Percentiles rank a stretch among this genome's conserved stretches.
Evolutionary conservation across 1,140 invertebrate species (phyloP).

Genomic region (Holotrichia oblita): DNA sequence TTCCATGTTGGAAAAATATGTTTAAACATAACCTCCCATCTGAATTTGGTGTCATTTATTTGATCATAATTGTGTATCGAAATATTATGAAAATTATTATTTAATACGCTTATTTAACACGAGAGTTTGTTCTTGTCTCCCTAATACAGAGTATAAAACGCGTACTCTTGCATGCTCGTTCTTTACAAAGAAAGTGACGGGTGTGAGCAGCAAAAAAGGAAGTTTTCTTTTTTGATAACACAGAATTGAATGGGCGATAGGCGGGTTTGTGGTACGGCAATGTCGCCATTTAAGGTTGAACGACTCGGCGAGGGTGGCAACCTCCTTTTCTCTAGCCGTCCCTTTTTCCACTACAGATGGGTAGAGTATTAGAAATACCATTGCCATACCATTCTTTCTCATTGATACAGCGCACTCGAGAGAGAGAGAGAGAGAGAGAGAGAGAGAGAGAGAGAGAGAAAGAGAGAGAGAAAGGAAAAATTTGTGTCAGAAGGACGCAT

Average conservation of each 20-base stretch:
- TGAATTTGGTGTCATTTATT: too few relatives aligned
- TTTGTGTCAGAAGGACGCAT: conserved; percentile 3
- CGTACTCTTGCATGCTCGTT: neutral
- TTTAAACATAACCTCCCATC: too few relatives aligned
- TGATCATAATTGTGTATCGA: too few relatives aligned
- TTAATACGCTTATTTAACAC: too few relatives aligned
- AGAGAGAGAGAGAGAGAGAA: too few relatives aligned
- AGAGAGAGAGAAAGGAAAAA: too few relatives aligned
- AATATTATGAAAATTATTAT: too few relatives aligned
- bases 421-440: too few relatives aligned
- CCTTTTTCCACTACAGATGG: neutral
- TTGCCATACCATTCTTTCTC: neutral
- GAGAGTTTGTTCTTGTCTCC: too few relatives aligned
- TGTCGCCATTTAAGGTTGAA: conserved; percentile 12
- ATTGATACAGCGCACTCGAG: neutral
- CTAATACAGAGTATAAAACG: neutral
- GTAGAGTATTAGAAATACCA: neutral
- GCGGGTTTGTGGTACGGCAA: conserved; percentile 12
- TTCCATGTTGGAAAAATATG: too few relatives aligned
- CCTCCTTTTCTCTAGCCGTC: neutral
- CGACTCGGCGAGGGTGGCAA: conserved; percentile 7
- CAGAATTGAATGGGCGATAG: conserved; percentile 15
- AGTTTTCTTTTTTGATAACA: conserved; percentile 13
- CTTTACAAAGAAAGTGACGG: neutral
- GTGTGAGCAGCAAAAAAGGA: neutral